phyloP scores from a whole-genome alignment of 1,140 invertebrate species.

The Steinernema feltiae region DNA sequence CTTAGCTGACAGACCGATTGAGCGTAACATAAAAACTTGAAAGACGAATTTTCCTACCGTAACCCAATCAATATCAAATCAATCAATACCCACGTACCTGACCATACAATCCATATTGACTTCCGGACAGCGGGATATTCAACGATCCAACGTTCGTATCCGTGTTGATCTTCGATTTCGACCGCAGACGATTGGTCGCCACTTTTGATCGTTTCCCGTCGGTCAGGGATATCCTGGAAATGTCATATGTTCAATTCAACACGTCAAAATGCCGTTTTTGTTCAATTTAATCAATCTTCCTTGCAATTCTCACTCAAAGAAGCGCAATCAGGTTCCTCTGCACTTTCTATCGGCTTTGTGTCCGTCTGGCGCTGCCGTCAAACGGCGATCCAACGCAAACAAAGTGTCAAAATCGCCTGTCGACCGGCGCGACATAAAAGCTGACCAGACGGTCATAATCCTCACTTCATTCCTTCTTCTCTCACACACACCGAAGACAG shows the following conservation, averaged over 20 bases:
- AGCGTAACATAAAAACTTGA: neutral
- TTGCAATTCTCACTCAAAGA: too few relatives aligned
- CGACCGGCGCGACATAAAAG: neutral
- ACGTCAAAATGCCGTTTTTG: neutral
- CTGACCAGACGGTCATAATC: neutral
- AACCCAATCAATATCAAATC: neutral
- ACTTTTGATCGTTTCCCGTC: neutral
- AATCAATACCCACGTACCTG: neutral
- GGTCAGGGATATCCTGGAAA: neutral
- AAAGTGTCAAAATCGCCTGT: neutral
- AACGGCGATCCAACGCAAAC: neutral
- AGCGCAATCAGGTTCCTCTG: neutral
- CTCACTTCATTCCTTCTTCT: constrained; percentile 3
- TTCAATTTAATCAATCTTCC: neutral
- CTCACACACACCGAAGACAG: neutral
- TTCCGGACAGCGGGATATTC: neutral
- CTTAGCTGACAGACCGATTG: too few relatives aligned
- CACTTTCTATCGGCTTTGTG: constrained; percentile 6
- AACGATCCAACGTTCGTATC: neutral
- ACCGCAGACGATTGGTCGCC: neutral
- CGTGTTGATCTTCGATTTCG: neutral
- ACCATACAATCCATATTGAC: neutral
- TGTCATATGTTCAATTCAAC: neutral
- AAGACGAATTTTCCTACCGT: neutral
- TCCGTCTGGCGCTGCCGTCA: neutral